A percentile compares a stretch with the other conserved stretches of the same genome.
These are phyloP conservation scores for Burhinus oedicnemus DNA, from an alignment of 2,113 vertebrate species.

Conservation along the genomic window DNA sequence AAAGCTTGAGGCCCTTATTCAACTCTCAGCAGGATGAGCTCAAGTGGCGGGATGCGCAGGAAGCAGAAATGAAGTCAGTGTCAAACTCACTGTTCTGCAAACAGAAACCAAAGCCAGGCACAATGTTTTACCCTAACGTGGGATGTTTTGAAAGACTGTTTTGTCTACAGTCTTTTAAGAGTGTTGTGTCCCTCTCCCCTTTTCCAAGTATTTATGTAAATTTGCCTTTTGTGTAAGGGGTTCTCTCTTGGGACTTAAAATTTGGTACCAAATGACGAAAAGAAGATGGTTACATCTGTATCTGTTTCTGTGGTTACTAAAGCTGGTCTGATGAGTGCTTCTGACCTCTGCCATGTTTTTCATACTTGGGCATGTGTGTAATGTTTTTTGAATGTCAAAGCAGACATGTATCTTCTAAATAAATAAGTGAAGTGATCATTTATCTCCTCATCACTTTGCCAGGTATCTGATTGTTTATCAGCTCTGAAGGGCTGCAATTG, in stretches of 20 bases:
- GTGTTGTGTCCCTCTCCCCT: background rate
- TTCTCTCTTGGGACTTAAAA: background rate
- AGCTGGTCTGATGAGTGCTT: background rate
- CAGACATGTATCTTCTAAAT: background rate
- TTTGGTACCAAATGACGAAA: background rate
- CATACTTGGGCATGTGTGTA: background rate
- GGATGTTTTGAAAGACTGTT: background rate
- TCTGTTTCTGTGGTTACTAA: background rate
- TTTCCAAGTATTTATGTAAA: background rate
- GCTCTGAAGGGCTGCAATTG: background rate
- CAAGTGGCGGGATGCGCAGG: background rate
- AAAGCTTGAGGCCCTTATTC: background rate
- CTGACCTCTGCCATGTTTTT: background rate
- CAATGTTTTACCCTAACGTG: background rate
- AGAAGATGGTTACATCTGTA: background rate
- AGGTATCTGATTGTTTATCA: background rate
- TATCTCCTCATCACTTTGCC: background rate
- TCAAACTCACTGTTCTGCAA: background rate
- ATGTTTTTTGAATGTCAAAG: background rate
- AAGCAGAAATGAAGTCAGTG: background rate
- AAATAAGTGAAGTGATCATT: background rate
- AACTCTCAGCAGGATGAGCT: background rate
- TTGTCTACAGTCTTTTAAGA: background rate
- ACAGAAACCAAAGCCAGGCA: background rate
- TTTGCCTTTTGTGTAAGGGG: background rate